These are phyloP conservation scores for Gobionotothen gibberifrons DNA, from an alignment of 2,797 vertebrate genomes.

Conservation along the genomic window DNA sequence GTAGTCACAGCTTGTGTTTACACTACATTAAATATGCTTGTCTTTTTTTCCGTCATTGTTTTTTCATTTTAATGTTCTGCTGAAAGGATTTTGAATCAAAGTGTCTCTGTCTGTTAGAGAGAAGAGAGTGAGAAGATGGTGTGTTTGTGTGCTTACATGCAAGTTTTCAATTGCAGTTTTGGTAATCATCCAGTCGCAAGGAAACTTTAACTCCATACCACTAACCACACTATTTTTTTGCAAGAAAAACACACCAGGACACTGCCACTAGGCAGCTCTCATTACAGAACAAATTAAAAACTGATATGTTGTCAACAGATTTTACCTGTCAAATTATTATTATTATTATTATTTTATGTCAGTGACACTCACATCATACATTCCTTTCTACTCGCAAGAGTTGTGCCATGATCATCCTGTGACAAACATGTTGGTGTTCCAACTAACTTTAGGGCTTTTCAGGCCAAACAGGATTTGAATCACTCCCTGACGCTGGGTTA, in stretches of 20 bases:
- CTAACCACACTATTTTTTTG: slow-evolving; percentile 40
- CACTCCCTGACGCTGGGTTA: slow-evolving; percentile 65
- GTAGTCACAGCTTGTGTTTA: slow-evolving; percentile 67
- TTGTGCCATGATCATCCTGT: slow-evolving; percentile 36
- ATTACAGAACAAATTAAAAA: slow-evolving; percentile 44
- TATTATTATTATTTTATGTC: slow-evolving; percentile 7
- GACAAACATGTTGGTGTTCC: slow-evolving; percentile 51
- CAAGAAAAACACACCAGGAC: slow-evolving; percentile 40
- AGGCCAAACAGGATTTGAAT: slow-evolving; percentile 46
- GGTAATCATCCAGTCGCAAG: slow-evolving; percentile 62
- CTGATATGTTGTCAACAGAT: slow-evolving; percentile 54
- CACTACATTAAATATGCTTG: slow-evolving; percentile 60
- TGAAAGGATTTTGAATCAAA: slow-evolving; percentile 49
- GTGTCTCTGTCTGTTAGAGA: slow-evolving; percentile 22
- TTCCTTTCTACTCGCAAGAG: slow-evolving; percentile 45
- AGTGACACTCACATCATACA: slow-evolving; percentile 36
- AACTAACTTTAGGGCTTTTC: slow-evolving; percentile 38
- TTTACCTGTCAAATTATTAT: slow-evolving; percentile 38
- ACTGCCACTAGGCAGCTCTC: slow-evolving; percentile 28
- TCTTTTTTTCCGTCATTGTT: slow-evolving; percentile 47
- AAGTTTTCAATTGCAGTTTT: slow-evolving; percentile 53
- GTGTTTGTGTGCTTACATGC: background rate
- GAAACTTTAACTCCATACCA: slow-evolving; percentile 59
- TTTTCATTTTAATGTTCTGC: slow-evolving; percentile 41
- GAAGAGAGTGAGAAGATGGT: background rate